These are phyloP conservation scores for Drosophila ogumai DNA, from an alignment of 1,140 invertebrate genomes.

Conservation along the genomic window DNA sequence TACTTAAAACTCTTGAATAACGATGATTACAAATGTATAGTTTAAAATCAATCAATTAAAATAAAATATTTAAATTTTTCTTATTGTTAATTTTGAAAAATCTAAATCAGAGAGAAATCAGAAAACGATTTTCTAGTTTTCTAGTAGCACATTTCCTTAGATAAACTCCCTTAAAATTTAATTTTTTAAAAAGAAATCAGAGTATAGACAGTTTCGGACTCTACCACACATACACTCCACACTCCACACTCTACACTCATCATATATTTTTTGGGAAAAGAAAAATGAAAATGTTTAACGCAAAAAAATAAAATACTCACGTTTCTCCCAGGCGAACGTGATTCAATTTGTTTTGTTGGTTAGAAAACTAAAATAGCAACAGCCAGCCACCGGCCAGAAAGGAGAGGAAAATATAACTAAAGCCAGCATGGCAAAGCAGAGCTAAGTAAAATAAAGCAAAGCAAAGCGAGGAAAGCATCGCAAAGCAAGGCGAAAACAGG, in stretches of 20 bases:
- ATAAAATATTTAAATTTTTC: neutral
- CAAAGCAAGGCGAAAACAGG: slow-evolving; percentile 47
- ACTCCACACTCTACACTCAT: slow-evolving; percentile 16
- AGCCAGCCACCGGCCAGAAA: slow-evolving; percentile 24
- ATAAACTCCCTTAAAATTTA: neutral
- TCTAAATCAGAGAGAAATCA: too few relatives aligned
- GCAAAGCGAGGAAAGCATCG: slow-evolving; percentile 32
- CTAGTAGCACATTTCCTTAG: too few relatives aligned
- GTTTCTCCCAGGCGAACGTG: slow-evolving; percentile 78
- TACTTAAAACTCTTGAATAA: neutral
- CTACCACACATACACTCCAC: slow-evolving; percentile 3
- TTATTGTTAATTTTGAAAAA: too few relatives aligned
- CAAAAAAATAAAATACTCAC: slow-evolving; percentile 82
- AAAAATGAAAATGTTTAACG: slow-evolving; percentile 84
- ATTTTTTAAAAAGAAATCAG: neutral
- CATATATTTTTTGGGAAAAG: slow-evolving; percentile 41
- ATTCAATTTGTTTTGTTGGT: slow-evolving; percentile 83
- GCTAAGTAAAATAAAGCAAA: slow-evolving; percentile 37
- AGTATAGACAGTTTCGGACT: slow-evolving; percentile 22
- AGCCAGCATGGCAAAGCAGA: slow-evolving; percentile 41
- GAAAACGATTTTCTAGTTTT: too few relatives aligned
- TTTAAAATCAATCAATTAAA: neutral
- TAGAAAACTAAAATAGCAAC: slow-evolving; percentile 82
- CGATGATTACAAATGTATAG: neutral
- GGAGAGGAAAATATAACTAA: slow-evolving; percentile 56